Percentiles rank a stretch among this genome's conserved stretches.
These are phyloP conservation scores for Rutpela maculata DNA, from an alignment of 2,888 invertebrate genomes.

Conservation along the genomic window DNA sequence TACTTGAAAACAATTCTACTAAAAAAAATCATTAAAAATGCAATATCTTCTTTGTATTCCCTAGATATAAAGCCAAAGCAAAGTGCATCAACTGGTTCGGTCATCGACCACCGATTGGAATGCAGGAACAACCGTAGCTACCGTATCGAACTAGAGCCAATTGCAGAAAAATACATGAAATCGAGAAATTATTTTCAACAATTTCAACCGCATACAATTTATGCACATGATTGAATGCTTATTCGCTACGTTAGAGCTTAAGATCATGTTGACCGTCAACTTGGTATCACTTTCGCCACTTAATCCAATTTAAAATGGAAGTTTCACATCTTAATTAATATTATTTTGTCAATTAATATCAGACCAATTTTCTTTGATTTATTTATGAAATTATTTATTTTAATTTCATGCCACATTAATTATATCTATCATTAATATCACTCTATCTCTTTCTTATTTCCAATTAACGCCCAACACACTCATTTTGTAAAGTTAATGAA, in stretches of 20 bases:
- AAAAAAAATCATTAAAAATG: background rate
- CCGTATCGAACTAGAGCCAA: conserved; percentile 54
- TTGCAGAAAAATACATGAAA: conserved; percentile 41
- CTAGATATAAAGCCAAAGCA: conserved; percentile 26
- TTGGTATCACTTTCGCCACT: conserved; percentile 48
- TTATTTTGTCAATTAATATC: conserved; percentile 23
- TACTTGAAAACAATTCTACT: background rate
- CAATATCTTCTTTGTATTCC: background rate
- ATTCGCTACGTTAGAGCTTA: background rate
- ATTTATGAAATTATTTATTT: conserved; percentile 34
- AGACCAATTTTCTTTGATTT: conserved; percentile 32
- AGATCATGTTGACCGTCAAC: conserved; percentile 2
- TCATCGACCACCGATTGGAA: conserved; percentile 63
- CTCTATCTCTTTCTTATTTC: background rate
- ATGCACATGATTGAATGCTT: background rate
- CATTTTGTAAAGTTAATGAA: too few species aligned
- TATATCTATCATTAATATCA: background rate
- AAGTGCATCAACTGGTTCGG: conserved; percentile 47
- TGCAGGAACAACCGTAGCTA: conserved; percentile 61
- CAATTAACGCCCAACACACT: background rate
- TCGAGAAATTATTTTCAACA: conserved; percentile 13
- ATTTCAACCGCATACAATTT: background rate
- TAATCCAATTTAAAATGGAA: conserved; percentile 49
- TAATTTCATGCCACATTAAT: conserved; percentile 17
- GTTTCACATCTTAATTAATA: conserved; percentile 42